Evolutionary conservation across 2,113 vertebrate species (phyloP).

Genomic region (Podarcis muralis): DNA sequence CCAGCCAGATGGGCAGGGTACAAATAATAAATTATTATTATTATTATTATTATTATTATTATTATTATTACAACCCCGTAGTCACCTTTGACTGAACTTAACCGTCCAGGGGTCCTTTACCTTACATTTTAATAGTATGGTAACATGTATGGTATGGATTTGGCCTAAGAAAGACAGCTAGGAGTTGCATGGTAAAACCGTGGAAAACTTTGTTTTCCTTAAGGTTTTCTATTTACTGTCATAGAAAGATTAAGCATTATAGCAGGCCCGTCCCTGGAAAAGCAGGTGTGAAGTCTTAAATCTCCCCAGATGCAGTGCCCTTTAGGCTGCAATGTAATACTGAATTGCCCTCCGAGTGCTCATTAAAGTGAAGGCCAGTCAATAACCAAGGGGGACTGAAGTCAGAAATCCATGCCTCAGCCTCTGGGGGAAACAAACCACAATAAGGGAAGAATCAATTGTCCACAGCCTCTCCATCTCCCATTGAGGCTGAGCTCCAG

Average conservation of each 20-base stretch:
- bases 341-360: slow-evolving; percentile 4
- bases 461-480: background rate
- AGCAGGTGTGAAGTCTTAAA: slow-evolving; percentile 24
- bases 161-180: background rate
- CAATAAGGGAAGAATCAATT: slow-evolving; percentile 23
- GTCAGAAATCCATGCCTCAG: slow-evolving; percentile 33
- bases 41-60: too few species aligned
- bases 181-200: background rate
- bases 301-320: slow-evolving; percentile 19
- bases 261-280: slow-evolving; percentile 11
- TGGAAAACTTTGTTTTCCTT: background rate
- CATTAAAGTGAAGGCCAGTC: background rate
- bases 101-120: background rate
- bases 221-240: accelerated
- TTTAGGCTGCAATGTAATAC: slow-evolving; percentile 2
- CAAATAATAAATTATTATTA: too few species aligned
- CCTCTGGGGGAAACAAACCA: slow-evolving; percentile 15
- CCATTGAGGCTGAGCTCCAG: background rate
- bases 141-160: too few species aligned
- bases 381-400: slow-evolving; percentile 20
- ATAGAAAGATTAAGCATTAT: background rate
- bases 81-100: background rate
- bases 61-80: too few species aligned
- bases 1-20: too few species aligned
- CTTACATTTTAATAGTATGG: background rate